Evolutionary conservation across 2,888 invertebrate genomes (phyloP).

Genomic region (Meganola albula): DNA sequence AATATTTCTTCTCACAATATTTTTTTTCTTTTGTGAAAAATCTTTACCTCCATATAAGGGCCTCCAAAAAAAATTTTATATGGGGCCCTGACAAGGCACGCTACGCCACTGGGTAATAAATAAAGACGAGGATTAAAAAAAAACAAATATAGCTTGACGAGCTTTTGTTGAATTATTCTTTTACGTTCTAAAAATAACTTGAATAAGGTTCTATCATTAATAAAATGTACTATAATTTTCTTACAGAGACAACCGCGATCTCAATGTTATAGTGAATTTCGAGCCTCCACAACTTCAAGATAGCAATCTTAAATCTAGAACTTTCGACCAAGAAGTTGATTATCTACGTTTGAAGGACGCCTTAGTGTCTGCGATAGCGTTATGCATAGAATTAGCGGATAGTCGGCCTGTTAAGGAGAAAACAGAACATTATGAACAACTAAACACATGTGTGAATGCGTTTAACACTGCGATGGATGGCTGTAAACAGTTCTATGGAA

Average conservation of each 20-base stretch:
- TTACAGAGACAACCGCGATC: slow-evolving; percentile 85
- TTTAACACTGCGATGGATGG: slow-evolving; percentile 51
- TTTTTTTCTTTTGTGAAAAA: too few species aligned
- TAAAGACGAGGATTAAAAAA: too few species aligned
- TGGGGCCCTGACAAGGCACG: too few species aligned
- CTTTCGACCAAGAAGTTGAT: slow-evolving; percentile 56
- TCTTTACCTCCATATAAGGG: too few species aligned
- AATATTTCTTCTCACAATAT: too few species aligned
- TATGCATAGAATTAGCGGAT: slow-evolving; percentile 56
- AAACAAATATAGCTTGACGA: too few species aligned
- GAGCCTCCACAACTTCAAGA: slow-evolving; percentile 77
- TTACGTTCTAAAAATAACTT: too few species aligned
- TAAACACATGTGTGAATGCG: slow-evolving; percentile 45
- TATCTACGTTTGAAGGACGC: slow-evolving; percentile 59
- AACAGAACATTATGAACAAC: slow-evolving; percentile 39
- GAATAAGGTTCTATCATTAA: too few species aligned
- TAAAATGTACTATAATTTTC: too few species aligned
- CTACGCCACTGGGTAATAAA: too few species aligned
- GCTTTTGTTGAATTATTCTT: too few species aligned
- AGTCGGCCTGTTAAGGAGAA: slow-evolving; percentile 37
- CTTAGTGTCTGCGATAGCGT: slow-evolving; percentile 48
- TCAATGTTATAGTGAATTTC: slow-evolving; percentile 83
- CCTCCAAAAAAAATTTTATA: too few species aligned
- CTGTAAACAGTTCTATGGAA: slow-evolving; percentile 42
- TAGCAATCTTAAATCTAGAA: slow-evolving; percentile 42